Percentiles rank a stretch among this genome's conserved stretches.
These are phyloP conservation scores for Mizuhopecten yessoensis DNA, from an alignment of 1,140 invertebrate species.

Conservation along the genomic window DNA sequence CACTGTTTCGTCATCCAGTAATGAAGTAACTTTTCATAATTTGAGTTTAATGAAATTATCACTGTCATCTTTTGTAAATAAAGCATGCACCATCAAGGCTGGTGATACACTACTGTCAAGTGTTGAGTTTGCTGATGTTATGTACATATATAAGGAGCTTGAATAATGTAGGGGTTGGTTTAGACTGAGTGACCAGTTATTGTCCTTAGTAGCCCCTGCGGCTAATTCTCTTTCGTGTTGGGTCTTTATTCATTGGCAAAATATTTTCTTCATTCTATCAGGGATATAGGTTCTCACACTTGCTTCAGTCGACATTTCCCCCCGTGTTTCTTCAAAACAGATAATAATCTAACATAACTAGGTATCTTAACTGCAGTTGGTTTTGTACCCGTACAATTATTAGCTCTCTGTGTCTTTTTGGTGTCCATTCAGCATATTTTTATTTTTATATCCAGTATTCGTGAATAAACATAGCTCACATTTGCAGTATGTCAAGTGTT, in stretches of 20 bases:
- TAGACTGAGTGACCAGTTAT: background rate
- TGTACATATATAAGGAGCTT: constrained; percentile 30
- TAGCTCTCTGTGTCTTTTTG: constrained; percentile 30
- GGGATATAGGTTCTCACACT: constrained; percentile 15
- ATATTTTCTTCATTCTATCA: background rate
- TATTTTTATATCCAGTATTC: constrained; percentile 69
- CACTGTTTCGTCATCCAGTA: constrained; percentile 16
- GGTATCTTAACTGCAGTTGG: constrained; percentile 2
- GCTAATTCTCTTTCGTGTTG: background rate
- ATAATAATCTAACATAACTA: background rate
- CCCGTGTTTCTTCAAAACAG: constrained; percentile 7
- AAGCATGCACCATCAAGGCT: constrained; percentile 16
- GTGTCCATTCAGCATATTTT: constrained; percentile 54
- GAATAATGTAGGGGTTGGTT: constrained; percentile 25
- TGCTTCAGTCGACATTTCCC: background rate
- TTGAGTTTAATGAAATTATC: constrained; percentile 15
- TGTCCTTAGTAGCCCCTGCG: background rate
- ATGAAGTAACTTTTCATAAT: constrained; percentile 15
- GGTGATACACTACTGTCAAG: background rate
- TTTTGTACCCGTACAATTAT: constrained; percentile 40
- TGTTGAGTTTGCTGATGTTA: constrained; percentile 38
- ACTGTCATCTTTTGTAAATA: constrained; percentile 39
- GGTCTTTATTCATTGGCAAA: constrained; percentile 5
- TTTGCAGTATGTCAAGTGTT: constrained; percentile 50
- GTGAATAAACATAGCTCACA: constrained; percentile 68